Base-by-base conservation (phyloP, 2,797 vertebrate species). In the Lacerta viridis region DNA sequence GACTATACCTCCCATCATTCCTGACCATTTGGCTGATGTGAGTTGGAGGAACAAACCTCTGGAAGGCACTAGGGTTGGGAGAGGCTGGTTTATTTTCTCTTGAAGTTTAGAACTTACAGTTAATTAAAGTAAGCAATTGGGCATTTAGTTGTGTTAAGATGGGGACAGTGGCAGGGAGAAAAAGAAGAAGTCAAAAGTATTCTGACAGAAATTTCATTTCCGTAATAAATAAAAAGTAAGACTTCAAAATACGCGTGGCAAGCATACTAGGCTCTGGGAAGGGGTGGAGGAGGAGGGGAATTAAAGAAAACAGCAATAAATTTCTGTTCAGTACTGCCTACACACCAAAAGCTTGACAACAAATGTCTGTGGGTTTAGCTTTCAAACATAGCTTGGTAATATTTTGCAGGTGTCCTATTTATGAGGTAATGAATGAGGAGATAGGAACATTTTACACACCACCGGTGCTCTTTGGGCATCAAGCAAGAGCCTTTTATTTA, bases 181-280 rank as follows among this genome's bases (percentile, higher is more conserved):
- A 92, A 86, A 85, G 91, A 84, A 92, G 93, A 92, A 91, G 93
- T 93, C 93, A 93, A 89, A 90, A 90, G 55, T 25, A 25, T 64
- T 36, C n/a, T 80, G 55, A 18, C 55, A 61, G 27, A 80, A 80
- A 33, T 59, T 8, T 83, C 6, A 27, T 83, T 83, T n/a, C 81
- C 71, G 68, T 33, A 71, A 80, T 94, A 88, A 55, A 55, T 55
- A 55, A 55, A 90, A 95, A 94, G 89, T 82, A 90, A 92, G 90
- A 93, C 88, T 94, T 93, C 91, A 87, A 94, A 95, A 94, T 93
- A 94, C 92, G 33, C 91, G 94, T 93, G 90, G 90, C 50, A 91
- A 93, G 92, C 92, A 96, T 91, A 92, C 55, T 93, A 92, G 93
- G 39, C 39, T 93, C 86, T 93, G 86, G 39, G 15, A 72, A 33